Percentiles rank a stretch among this genome's conserved stretches.
phyloP scores from a whole-genome alignment of 2,888 invertebrate species.

The Macroteleia sp. region DNA sequence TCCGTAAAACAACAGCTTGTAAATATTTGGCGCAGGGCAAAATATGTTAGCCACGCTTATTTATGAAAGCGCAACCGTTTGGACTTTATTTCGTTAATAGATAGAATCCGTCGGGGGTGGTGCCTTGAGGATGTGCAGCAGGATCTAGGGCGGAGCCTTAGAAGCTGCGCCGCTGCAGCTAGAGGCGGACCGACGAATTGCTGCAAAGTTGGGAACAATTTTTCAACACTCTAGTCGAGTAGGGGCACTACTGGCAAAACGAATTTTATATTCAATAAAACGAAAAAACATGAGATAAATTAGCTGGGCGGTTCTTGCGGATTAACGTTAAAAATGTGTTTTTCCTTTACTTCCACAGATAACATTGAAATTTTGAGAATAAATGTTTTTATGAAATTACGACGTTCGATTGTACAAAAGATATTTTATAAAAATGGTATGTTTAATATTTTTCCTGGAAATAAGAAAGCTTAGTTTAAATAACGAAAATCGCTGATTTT shows the following conservation, averaged over 20 bases:
- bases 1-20: slow-evolving; percentile 15
- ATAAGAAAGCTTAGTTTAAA: background rate
- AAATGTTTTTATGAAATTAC: too few species aligned
- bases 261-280: slow-evolving; percentile 47
- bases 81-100: slow-evolving; percentile 57
- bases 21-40: slow-evolving; percentile 13
- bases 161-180: slow-evolving; percentile 75
- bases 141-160: slow-evolving; percentile 82
- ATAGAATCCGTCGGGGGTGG: slow-evolving; percentile 75
- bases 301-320: slow-evolving; percentile 22
- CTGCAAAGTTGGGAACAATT: slow-evolving; percentile 55
- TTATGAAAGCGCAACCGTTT: slow-evolving; percentile 24
- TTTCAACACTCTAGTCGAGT: slow-evolving; percentile 31
- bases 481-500: too few species aligned
- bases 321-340: slow-evolving; percentile 5
- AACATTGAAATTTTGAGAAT: background rate
- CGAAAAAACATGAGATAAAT: slow-evolving; percentile 41
- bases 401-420: too few species aligned
- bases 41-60: slow-evolving; percentile 32
- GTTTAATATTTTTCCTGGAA: background rate
- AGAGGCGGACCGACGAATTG: slow-evolving; percentile 66
- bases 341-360: background rate
- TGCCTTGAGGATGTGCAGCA: slow-evolving; percentile 77
- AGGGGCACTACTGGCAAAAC: slow-evolving; percentile 27
- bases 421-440: background rate